These are phyloP conservation scores for Embidobia sp. DNA, from an alignment of 2,888 invertebrate species.

Conservation along the genomic window DNA sequence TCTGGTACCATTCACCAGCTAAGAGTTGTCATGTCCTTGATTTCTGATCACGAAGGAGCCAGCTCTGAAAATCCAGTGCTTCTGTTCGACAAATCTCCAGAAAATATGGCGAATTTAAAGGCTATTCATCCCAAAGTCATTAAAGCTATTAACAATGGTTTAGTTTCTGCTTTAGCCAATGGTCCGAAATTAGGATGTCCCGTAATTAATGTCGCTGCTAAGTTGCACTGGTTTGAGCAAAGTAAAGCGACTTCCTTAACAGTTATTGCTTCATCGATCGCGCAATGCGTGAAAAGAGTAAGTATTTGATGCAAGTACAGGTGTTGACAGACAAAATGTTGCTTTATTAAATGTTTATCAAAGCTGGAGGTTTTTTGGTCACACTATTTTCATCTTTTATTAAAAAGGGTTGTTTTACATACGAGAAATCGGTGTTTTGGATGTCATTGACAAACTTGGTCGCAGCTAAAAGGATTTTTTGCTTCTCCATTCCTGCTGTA, in stretches of 20 bases:
- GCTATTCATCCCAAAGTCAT: constrained; percentile 86
- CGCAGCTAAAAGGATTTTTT: constrained; percentile 45
- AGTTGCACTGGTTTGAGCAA: constrained; percentile 88
- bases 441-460: constrained; percentile 49
- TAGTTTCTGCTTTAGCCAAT: constrained; percentile 86
- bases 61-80: constrained; percentile 74
- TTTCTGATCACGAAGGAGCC: constrained; percentile 79
- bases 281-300: constrained; percentile 92
- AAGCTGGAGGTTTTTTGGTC: constrained; percentile 8
- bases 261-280: constrained; percentile 90
- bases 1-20: constrained; percentile 85
- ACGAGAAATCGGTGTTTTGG: constrained; percentile 27
- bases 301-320: constrained; percentile 31
- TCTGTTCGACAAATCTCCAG: constrained; percentile 86
- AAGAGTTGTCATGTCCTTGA: constrained; percentile 85
- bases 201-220: constrained; percentile 89
- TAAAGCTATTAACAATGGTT: constrained; percentile 88
- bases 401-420: constrained; percentile 5
- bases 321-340: not conserved
- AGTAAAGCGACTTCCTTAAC: constrained; percentile 90
- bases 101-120: constrained; percentile 87
- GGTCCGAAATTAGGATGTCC: constrained; percentile 95
- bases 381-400: constrained; percentile 4
- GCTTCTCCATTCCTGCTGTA: constrained; percentile 22
- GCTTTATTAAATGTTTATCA: not conserved